These are phyloP conservation scores for Pyrrhia umbra DNA, from an alignment of 2,888 invertebrate species.

Conservation along the genomic window DNA sequence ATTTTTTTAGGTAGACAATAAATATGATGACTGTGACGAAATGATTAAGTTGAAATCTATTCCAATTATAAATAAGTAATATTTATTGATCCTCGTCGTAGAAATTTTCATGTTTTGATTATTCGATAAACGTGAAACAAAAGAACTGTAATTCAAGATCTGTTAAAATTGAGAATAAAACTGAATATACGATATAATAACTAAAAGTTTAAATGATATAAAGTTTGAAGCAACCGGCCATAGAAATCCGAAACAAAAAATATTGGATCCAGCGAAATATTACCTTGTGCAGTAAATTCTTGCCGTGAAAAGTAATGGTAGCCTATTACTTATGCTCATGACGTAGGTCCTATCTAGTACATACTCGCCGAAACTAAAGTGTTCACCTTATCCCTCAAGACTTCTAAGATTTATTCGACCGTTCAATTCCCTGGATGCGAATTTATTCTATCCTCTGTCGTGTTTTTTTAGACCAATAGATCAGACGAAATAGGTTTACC, in stretches of 20 bases:
- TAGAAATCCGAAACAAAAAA: conserved; percentile 9
- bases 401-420: conserved; percentile 10
- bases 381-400: conserved; percentile 8
- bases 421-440: not conserved
- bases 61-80: too few relatives aligned
- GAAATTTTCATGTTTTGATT: too few relatives aligned
- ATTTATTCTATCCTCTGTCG: conserved; percentile 3
- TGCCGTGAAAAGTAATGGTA: conserved; percentile 9
- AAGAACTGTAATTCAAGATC: too few relatives aligned
- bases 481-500: not conserved
- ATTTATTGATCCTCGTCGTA: too few relatives aligned
- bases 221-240: too few relatives aligned
- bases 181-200: too few relatives aligned
- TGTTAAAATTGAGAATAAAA: too few relatives aligned
- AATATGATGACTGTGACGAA: too few relatives aligned
- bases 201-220: too few relatives aligned
- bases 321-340: conserved; percentile 34
- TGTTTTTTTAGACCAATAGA: not conserved
- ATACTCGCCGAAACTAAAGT: not conserved
- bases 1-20: too few relatives aligned
- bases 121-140: too few relatives aligned
- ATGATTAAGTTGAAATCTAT: too few relatives aligned
- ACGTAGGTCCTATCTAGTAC: conserved; percentile 9
- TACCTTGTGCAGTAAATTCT: conserved; percentile 8
- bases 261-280: conserved; percentile 4